These are phyloP conservation scores for Popillia japonica DNA, from an alignment of 1,140 invertebrate genomes.

Conservation along the genomic window DNA sequence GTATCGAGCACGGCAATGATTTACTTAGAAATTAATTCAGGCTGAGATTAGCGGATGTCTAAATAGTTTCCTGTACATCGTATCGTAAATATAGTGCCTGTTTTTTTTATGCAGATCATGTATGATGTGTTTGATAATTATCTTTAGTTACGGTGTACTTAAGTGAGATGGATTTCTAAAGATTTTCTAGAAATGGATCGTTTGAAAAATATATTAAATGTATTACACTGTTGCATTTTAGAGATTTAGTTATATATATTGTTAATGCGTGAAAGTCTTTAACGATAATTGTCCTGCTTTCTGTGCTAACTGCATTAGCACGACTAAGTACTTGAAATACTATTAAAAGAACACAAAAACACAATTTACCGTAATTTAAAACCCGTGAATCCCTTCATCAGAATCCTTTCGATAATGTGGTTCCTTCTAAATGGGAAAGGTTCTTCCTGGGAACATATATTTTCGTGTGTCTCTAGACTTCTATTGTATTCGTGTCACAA, in stretches of 20 bases:
- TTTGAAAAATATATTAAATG: no score
- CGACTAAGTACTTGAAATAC: background rate
- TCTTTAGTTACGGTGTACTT: no score
- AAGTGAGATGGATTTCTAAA: no score
- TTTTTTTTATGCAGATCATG: no score
- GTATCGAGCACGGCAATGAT: background rate
- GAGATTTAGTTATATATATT: background rate
- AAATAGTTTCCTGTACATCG: constrained; percentile 1
- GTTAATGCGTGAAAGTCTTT: background rate
- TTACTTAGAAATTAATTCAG: background rate
- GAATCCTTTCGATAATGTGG: constrained; percentile 25
- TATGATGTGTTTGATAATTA: no score
- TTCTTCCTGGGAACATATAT: background rate
- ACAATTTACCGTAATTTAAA: constrained; percentile 28
- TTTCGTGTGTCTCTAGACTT: background rate
- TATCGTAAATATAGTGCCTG: background rate
- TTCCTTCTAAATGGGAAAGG: constrained; percentile 19
- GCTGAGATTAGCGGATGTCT: background rate
- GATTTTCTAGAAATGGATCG: no score
- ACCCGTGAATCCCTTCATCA: constrained; percentile 3
- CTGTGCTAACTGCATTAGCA: background rate
- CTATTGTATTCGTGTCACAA: constrained; percentile 27
- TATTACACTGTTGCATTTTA: background rate
- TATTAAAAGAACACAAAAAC: constrained; percentile 13
- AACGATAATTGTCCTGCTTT: background rate